These are phyloP conservation scores for Zaprionus tsacasi DNA, from an alignment of 1,140 invertebrate genomes.

Conservation along the genomic window DNA sequence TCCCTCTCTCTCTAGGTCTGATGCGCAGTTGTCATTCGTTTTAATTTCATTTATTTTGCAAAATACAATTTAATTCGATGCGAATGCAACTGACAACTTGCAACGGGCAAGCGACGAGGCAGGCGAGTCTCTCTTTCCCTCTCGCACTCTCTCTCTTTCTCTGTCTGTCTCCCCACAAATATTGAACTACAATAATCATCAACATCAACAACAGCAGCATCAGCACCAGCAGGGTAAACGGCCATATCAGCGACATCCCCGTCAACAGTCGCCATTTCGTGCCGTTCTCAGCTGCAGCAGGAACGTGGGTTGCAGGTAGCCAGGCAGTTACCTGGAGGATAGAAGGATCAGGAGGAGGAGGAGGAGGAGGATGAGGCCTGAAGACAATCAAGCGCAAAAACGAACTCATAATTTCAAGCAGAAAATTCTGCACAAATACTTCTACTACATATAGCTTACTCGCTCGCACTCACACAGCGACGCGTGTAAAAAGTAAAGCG, in stretches of 20 bases:
- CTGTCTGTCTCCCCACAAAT: conserved; percentile 52
- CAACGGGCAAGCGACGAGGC: conserved; percentile 56
- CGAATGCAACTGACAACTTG: conserved; percentile 80
- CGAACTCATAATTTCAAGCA: too few relatives aligned
- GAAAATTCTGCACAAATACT: too few relatives aligned
- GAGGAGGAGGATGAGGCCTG: conserved; percentile 22
- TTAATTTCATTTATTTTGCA: conserved; percentile 82
- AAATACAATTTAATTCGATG: conserved; percentile 81
- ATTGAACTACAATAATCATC: conserved; percentile 83
- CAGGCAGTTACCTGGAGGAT: background rate
- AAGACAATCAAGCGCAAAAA: conserved; percentile 81
- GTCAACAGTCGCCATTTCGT: conserved; percentile 45
- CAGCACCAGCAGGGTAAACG: conserved; percentile 26
- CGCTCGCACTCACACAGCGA: too few relatives aligned
- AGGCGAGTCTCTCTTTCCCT: conserved; percentile 9
- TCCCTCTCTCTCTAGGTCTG: conserved; percentile 31
- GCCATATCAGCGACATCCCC: conserved; percentile 47
- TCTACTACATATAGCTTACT: too few relatives aligned
- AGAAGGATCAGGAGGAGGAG: background rate
- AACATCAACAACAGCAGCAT: conserved; percentile 54
- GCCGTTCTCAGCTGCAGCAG: conserved; percentile 38
- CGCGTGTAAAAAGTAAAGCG: too few relatives aligned
- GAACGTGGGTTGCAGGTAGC: conserved; percentile 27
- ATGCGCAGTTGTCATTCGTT: conserved; percentile 74
- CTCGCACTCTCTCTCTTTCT: background rate